Evolutionary conservation across 1,140 invertebrate genomes (phyloP).

Genomic region (Pogonognathellus flavescens): DNA sequence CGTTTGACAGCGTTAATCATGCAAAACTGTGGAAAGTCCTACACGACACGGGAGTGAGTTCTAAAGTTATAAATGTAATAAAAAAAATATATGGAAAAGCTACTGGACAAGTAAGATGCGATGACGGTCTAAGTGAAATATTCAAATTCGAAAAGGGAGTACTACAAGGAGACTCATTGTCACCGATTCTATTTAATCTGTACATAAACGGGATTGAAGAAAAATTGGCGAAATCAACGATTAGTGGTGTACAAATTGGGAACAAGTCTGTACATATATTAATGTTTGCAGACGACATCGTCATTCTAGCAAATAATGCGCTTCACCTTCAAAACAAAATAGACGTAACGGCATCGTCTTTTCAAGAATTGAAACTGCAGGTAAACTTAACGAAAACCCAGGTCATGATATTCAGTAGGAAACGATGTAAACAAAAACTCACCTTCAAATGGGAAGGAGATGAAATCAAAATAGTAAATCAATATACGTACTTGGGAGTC

Average conservation of each 20-base stretch:
- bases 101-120: not conserved
- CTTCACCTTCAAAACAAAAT: conserved; percentile 49
- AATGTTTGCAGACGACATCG: conserved; percentile 59
- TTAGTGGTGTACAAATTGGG: not conserved
- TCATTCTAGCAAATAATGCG: not conserved
- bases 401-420: conserved; percentile 33
- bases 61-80: conserved; percentile 16
- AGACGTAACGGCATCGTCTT: not conserved
- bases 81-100: not conserved
- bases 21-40: conserved; percentile 29
- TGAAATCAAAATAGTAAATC: conserved; percentile 14
- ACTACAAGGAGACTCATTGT: conserved; percentile 49
- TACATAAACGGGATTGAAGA: conserved; percentile 12
- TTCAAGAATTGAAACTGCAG: not conserved
- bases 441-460: conserved; percentile 27
- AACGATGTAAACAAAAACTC: not conserved
- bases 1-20: conserved; percentile 54
- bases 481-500: conserved; percentile 56
- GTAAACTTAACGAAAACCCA: conserved; percentile 54
- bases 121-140: not conserved
- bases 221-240: not conserved
- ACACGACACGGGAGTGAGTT: conserved; percentile 13
- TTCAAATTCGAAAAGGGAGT: conserved; percentile 31
- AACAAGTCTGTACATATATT: not conserved
- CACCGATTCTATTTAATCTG: conserved; percentile 49